These are phyloP conservation scores for Vanessa atalanta DNA, from an alignment of 1,140 invertebrate genomes.

Conservation along the genomic window DNA sequence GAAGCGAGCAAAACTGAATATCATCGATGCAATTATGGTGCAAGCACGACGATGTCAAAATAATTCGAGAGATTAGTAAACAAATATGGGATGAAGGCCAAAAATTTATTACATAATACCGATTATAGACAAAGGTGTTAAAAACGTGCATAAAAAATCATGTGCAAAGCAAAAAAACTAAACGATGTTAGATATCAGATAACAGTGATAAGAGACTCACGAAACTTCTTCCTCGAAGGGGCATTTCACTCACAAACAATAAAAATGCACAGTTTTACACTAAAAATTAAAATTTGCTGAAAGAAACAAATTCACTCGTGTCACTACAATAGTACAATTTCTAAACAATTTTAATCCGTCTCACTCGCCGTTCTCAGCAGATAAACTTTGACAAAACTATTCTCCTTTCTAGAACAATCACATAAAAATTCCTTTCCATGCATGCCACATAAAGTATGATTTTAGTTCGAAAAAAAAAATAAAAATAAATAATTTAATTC, in stretches of 20 bases:
- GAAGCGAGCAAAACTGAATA: constrained; percentile 68
- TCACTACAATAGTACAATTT: constrained; percentile 48
- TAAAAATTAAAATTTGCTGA: constrained; percentile 5
- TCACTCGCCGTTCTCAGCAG: constrained; percentile 35
- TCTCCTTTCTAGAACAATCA: constrained; percentile 66
- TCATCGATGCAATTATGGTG: constrained; percentile 56
- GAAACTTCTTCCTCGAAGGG: constrained; percentile 71
- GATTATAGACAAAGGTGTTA: constrained; percentile 39
- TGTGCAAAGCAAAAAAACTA: constrained; percentile 42
- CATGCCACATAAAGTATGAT: not conserved
- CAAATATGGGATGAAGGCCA: constrained; percentile 47
- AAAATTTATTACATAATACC: constrained; percentile 46
- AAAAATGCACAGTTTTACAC: constrained; percentile 40
- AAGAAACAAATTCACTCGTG: constrained; percentile 36
- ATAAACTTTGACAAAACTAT: constrained; percentile 52
- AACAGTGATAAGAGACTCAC: constrained; percentile 59
- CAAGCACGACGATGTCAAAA: constrained; percentile 32
- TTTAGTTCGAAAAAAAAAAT: not conserved
- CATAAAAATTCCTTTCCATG: constrained; percentile 29
- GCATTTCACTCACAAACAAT: constrained; percentile 65
- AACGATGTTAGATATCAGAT: constrained; percentile 46
- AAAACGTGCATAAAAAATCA: constrained; percentile 48
- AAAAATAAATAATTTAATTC: no score
- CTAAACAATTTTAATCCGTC: constrained; percentile 35
- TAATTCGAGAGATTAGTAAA: constrained; percentile 45